Base-by-base conservation (phyloP, 2,888 invertebrate species). In the Tiliacea citrago region DNA sequence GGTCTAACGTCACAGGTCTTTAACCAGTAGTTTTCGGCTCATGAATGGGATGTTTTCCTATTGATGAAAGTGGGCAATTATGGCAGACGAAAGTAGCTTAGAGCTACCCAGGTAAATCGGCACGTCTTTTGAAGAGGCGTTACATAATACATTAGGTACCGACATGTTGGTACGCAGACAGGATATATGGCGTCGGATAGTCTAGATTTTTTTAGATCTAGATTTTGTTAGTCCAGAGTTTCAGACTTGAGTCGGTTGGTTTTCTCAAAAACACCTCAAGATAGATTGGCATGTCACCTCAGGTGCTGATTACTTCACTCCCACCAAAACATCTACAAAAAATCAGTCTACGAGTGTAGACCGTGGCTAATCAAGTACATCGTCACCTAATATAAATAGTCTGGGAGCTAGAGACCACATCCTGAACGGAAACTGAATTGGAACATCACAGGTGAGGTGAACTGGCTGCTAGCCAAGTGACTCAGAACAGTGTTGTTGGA, bases 351-450 rank as follows among this genome's bases (percentile, higher is more conserved):
- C 86, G 81, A 82, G 65, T 67, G 81, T 89, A 90, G 86, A 84
- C 85, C 90, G 87, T 88, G 86, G 88, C 91, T 92, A 89, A 92
- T 90, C 90, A 91, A 88, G 89, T 90, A 89, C 88, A 81, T 87
- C 87, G 87, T 87, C 87, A 88, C 86, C 83, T 86, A 85, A 88
- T 94, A 95, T 92, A 95, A 95, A 95, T 95, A 95, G 94, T 88
- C 84, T 84, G 75, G 75, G 81, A 86, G 86, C 85, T 85, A 83
- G 82, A 77, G 86, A 89, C 89, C 90, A 91, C 93, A 94, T 94
- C 94, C 94, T 94, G 92, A 93, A 89, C 94, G 95, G 95, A 95
- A 95, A 91, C 92, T 84, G 90, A 87, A 87, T 87, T 87, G 87
- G 87, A 86, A 88, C 87, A 87, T 88, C 93, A 91, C 95, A 96